Percentiles rank a stretch among this genome's conserved stretches.
Evolutionary conservation across 2,888 invertebrate genomes (phyloP).

Genomic region (Agrotis ipsilon): DNA sequence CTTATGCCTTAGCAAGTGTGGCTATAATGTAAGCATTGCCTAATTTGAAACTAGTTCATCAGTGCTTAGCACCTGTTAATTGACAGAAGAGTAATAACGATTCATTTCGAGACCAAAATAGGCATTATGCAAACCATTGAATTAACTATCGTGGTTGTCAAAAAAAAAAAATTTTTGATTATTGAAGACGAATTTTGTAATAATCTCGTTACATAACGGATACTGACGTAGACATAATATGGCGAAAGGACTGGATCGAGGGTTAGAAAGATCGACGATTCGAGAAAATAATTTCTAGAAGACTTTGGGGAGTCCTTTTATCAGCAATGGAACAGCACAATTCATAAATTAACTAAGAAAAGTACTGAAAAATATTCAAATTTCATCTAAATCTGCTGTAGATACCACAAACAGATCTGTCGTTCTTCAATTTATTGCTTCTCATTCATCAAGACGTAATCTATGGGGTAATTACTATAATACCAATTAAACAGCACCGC

Average conservation of each 20-base stretch:
- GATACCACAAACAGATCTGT: background rate
- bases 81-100: background rate
- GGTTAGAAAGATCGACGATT: too few species aligned
- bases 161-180: too few species aligned
- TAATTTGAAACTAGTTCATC: background rate
- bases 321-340: too few species aligned
- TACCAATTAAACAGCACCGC: slow-evolving; percentile 3
- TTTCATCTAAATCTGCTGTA: background rate
- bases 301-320: too few species aligned
- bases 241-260: too few species aligned
- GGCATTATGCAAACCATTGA: too few species aligned
- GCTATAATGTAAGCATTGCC: background rate
- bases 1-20: background rate
- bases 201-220: too few species aligned
- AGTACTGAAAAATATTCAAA: background rate
- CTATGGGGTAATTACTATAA: slow-evolving; percentile 29
- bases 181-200: too few species aligned
- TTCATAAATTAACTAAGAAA: background rate
- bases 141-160: too few species aligned
- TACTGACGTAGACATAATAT: too few species aligned
- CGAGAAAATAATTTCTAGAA: too few species aligned
- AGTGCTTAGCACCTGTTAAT: background rate
- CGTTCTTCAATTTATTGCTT: background rate
- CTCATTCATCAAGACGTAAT: slow-evolving; percentile 20
- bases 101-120: background rate